Evolutionary conservation across 2,113 vertebrate species (phyloP).

Genomic region (Centropus unirufus): DNA sequence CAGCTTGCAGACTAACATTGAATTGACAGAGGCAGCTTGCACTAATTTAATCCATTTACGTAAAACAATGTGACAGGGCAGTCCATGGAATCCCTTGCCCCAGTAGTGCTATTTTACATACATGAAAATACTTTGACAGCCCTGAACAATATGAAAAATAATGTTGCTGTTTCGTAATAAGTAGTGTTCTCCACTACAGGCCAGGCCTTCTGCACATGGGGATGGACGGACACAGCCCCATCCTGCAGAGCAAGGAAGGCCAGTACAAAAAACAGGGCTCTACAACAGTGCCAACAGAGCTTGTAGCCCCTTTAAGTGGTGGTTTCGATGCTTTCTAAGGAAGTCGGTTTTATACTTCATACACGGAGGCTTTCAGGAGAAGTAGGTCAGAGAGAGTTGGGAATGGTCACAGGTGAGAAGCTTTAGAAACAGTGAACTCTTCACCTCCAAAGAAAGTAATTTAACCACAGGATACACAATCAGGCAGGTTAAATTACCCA

Average conservation of each 20-base stretch:
- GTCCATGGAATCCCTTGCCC: not conserved
- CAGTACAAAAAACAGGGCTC: not conserved
- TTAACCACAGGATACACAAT: not conserved
- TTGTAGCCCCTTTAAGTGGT: not conserved
- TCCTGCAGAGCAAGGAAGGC: not conserved
- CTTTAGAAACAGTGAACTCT: not conserved
- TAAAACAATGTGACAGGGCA: not conserved
- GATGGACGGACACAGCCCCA: not conserved
- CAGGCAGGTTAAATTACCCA: not conserved
- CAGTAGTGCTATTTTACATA: not conserved
- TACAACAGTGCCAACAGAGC: not conserved
- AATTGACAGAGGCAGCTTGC: not conserved
- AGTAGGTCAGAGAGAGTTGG: not conserved
- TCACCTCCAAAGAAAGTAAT: not conserved
- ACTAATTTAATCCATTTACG: slow-evolving; percentile 2
- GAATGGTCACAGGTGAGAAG: not conserved
- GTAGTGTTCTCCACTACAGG: not conserved
- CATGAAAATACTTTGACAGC: not conserved
- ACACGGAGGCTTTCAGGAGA: not conserved
- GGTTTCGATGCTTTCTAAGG: not conserved
- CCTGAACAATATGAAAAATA: not conserved
- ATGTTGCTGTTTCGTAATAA: not conserved
- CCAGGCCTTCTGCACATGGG: not conserved
- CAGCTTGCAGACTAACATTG: not conserved
- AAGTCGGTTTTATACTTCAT: not conserved